Evolutionary conservation across 2,888 invertebrate species (phyloP).

Genomic region (Lumbricus terrestris): DNA sequence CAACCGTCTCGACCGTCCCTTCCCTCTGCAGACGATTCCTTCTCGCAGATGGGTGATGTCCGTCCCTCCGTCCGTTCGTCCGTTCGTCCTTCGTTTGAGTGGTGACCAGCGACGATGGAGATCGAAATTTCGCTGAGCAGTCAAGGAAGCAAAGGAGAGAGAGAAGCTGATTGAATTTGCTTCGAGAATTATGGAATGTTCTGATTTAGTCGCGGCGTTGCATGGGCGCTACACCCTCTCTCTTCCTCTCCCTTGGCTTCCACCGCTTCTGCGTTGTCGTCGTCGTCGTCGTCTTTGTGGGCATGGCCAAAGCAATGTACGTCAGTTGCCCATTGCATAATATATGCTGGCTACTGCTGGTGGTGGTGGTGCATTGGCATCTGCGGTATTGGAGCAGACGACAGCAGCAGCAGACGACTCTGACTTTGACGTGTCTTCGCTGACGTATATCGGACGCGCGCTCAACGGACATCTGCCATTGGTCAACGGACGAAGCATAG

Average conservation of each 20-base stretch:
- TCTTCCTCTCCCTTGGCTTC: too few species aligned
- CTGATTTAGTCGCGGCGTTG: constrained; percentile 14
- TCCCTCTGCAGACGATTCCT: background rate
- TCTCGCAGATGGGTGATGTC: background rate
- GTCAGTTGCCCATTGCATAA: background rate
- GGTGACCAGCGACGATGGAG: background rate
- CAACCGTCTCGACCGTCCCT: background rate
- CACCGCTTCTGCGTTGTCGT: too few species aligned
- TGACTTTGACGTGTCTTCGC: constrained; percentile 3
- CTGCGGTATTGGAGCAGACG: background rate
- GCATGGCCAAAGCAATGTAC: background rate
- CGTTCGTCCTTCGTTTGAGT: background rate
- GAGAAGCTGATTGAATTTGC: constrained; percentile 1
- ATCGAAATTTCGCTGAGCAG: background rate
- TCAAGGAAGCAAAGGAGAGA: too few species aligned
- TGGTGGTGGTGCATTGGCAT: constrained; percentile 6
- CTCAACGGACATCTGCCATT: background rate
- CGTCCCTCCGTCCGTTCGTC: background rate
- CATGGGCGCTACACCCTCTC: background rate
- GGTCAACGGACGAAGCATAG: background rate
- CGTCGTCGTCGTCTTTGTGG: background rate
- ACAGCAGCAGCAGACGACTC: background rate
- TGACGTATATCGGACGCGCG: background rate
- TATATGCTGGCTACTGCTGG: constrained; percentile 9
- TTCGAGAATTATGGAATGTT: background rate